Percentiles rank a stretch among this genome's conserved stretches.
phyloP scores from a whole-genome alignment of 2,797 vertebrate species.

The Caiman crocodilus region DNA sequence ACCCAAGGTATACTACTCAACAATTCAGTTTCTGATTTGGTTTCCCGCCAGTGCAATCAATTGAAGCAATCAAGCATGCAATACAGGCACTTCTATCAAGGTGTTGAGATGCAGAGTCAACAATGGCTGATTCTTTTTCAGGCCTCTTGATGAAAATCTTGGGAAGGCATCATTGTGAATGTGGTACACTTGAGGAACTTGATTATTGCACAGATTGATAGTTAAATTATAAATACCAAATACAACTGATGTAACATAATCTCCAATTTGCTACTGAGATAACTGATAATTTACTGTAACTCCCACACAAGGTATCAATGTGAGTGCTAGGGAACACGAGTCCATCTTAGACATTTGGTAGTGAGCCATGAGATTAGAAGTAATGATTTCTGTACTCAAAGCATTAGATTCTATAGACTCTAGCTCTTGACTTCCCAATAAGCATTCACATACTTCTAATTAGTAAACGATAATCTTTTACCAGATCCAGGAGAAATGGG shows the following conservation, averaged over 20 bases:
- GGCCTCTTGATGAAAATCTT: constrained; percentile 33
- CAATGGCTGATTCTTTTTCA: constrained; percentile 40
- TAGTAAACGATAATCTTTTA: neutral
- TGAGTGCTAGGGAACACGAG: constrained; percentile 25
- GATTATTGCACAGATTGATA: constrained; percentile 25
- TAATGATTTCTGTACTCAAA: neutral
- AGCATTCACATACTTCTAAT: neutral
- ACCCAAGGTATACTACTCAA: neutral
- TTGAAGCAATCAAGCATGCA: constrained; percentile 2
- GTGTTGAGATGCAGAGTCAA: neutral
- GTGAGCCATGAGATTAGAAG: neutral
- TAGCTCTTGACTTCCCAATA: neutral
- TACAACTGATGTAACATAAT: constrained; percentile 10
- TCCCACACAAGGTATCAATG: constrained; percentile 9
- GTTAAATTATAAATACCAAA: neutral
- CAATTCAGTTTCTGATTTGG: constrained; percentile 14
- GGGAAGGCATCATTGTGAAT: neutral
- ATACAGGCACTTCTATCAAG: neutral
- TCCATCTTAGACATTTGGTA: constrained; percentile 30
- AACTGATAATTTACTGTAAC: neutral
- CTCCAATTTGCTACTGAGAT: constrained; percentile 32
- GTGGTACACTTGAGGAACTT: constrained; percentile 26
- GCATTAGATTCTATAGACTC: neutral
- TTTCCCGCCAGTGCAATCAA: constrained; percentile 26
- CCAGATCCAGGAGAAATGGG: accelerated